Evolutionary conservation across 2,113 vertebrate species (phyloP).

Genomic region (Tupaia chinensis): DNA sequence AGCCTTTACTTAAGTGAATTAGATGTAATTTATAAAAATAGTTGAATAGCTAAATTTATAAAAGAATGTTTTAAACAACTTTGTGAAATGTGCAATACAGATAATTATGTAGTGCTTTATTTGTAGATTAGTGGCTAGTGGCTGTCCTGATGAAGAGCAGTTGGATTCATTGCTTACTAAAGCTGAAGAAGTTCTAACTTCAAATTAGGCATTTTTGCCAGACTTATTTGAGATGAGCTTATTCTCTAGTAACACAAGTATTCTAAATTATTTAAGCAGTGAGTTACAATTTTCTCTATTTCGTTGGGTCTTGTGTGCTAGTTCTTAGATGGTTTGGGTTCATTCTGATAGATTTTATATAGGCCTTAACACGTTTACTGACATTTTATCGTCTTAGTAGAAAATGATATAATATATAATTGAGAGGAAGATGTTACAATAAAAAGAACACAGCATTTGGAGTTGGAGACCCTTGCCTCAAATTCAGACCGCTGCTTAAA

Average conservation of each 20-base stretch:
- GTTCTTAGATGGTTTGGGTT: conserved; percentile 34
- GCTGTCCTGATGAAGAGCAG: neutral
- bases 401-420: neutral
- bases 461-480: conserved; percentile 28
- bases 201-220: conserved; percentile 1
- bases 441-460: conserved; percentile 29
- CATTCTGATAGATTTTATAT: conserved; percentile 38
- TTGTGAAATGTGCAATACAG: neutral
- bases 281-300: conserved; percentile 32
- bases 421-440: neutral
- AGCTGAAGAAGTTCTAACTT: conserved; percentile 28
- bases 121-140: neutral
- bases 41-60: conserved; percentile 2
- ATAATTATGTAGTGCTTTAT: conserved; percentile 30
- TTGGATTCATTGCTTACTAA: conserved; percentile 37
- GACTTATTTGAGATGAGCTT: conserved; percentile 19
- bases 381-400: neutral
- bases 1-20: neutral
- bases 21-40: conserved; percentile 33
- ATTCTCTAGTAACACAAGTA: conserved; percentile 24
- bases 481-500: neutral
- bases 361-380: conserved; percentile 24
- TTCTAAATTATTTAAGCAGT: conserved; percentile 53
- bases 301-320: neutral
- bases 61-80: conserved; percentile 38